Base-by-base conservation (phyloP, 2,888 invertebrate genomes). In the Cremastinae sp. region DNA sequence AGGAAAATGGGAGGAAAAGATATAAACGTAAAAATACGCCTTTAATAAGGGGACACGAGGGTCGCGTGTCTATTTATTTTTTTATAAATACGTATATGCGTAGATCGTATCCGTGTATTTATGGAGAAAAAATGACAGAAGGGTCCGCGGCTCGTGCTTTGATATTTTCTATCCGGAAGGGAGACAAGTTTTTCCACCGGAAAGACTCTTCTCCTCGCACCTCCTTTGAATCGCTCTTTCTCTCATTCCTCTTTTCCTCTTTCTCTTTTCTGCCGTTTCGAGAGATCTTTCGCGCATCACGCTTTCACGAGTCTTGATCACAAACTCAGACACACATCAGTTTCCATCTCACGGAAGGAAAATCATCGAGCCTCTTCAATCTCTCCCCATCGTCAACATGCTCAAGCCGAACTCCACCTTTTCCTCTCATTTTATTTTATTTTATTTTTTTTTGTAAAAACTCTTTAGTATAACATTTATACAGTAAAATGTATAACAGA, bases 81-180 rank as follows among this genome's bases (percentile, higher is more conserved):
- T 28, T 22, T 53, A 12, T 47, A 9, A 35, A 35, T 20, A 12
- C 62, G 61, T 68, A 68, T 76, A 62, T 9, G 59, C 18, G 39
- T 56, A 47, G 62, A 49, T 51, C 70, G 58, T 75, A 70, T 78
- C 62, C 61, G 68, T 72, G 76, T 74, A 41, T 76, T 56, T 70
- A 49, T 45, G 66, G 43, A 35, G 51, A 75, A 66, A 22, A 71
- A 71, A 56, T 70, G 59, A 56, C 47, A 39, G 10, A 18, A 58
- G 49, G 43, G 12, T 53, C 47, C 37, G 20, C 53, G 65, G 43
- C 65, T 43, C 47, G 53, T 20, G 22, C 64, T 76, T 76, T 64
- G 58, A 68, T 56, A 69, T 64, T 72, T 69, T 45, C 45, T 10
- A 51, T 47, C 39, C 37, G 72, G 56, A 68, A 64, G 64, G 64